phyloP scores from a whole-genome alignment of 2,888 invertebrate genomes.

The Diplolepis rosae region DNA sequence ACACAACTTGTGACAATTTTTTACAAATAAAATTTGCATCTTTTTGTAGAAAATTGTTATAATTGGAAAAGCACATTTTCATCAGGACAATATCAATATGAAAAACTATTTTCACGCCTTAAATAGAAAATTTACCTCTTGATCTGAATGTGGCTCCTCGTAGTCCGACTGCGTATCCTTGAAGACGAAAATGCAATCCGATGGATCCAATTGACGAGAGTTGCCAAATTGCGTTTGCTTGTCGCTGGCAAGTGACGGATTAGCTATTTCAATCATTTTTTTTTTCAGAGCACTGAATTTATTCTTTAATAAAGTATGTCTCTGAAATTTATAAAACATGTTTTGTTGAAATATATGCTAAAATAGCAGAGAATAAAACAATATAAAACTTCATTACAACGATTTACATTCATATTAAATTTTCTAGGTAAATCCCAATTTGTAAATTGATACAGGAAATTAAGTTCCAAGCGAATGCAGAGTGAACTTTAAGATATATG shows the following conservation, averaged over 20 bases:
- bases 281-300: no score
- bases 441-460: conserved; percentile 11
- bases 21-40: no score
- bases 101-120: no score
- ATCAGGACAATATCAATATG: no score
- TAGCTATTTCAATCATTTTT: conserved; percentile 63
- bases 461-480: conserved; percentile 3
- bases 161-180: conserved; percentile 68
- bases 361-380: no score
- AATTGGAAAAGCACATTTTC: no score
- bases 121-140: conserved; percentile 49
- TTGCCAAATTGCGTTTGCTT: conserved; percentile 71
- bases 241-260: conserved; percentile 49
- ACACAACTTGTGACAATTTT: no score
- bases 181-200: conserved; percentile 71
- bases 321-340: no score
- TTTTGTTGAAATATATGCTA: no score
- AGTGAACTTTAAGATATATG: background rate
- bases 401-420: background rate
- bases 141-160: conserved; percentile 67
- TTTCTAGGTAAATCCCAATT: background rate
- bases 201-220: conserved; percentile 63
- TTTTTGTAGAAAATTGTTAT: no score
- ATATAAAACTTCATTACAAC: no score
- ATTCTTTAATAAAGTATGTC: no score